Evolutionary conservation across 2,888 invertebrate species (phyloP).

Genomic region (Zaprionus obscuricornis): DNA sequence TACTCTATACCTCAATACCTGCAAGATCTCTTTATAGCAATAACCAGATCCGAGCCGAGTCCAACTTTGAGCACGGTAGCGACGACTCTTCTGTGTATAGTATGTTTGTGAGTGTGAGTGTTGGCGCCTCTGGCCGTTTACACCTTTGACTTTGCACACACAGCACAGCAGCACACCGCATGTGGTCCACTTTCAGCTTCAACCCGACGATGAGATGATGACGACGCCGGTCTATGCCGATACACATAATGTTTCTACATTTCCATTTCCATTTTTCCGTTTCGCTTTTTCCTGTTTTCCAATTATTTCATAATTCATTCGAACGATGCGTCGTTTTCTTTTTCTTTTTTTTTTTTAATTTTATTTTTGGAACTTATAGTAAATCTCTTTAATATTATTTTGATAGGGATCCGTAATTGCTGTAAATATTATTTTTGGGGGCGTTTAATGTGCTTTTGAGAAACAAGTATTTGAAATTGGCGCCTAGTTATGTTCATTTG

Average conservation of each 20-base stretch:
- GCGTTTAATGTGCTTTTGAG: slow-evolving; percentile 55
- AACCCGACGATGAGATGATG: too few relatives aligned
- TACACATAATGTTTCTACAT: too few relatives aligned
- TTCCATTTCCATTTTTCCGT: too few relatives aligned
- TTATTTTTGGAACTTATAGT: slow-evolving; percentile 69
- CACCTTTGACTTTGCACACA: slow-evolving; percentile 52
- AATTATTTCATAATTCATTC: slow-evolving; percentile 75
- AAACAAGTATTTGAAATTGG: slow-evolving; percentile 33
- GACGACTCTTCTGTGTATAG: too few relatives aligned
- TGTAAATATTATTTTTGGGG: slow-evolving; percentile 74
- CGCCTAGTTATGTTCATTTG: slow-evolving; percentile 46
- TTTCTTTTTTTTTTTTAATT: not conserved
- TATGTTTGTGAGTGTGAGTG: slow-evolving; percentile 53
- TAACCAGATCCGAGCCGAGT: slow-evolving; percentile 23
- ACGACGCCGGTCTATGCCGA: too few relatives aligned
- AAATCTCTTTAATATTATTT: slow-evolving; percentile 81
- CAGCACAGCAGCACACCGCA: too few relatives aligned
- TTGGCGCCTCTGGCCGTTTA: slow-evolving; percentile 70
- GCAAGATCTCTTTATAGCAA: too few relatives aligned
- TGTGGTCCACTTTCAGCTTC: slow-evolving; percentile 42
- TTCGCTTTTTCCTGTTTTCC: slow-evolving; percentile 7
- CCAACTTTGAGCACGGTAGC: slow-evolving; percentile 14
- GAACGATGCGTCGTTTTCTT: too few relatives aligned
- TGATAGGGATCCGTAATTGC: slow-evolving; percentile 67
- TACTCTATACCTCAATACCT: not conserved